phyloP scores from a whole-genome alignment of 2,113 vertebrate species.

The Engraulis encrasicolus region DNA sequence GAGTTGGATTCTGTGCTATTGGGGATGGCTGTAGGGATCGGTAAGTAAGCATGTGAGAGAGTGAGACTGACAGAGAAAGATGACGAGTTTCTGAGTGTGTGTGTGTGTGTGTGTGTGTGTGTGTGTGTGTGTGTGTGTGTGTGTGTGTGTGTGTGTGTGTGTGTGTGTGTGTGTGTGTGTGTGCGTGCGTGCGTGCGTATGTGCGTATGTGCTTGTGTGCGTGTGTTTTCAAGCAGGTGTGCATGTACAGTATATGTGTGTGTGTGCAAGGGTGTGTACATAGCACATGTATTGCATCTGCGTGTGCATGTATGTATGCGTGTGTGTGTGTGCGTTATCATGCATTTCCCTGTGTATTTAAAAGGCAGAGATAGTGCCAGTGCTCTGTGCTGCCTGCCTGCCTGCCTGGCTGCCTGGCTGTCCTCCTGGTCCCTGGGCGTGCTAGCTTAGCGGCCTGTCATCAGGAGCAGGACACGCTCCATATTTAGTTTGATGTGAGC shows the following conservation, averaged over 20 bases:
- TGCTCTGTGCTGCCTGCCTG: background rate
- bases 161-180: background rate
- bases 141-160: background rate
- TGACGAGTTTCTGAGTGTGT: background rate
- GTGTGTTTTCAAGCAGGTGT: too few relatives aligned
- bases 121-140: background rate
- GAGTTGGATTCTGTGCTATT: too few relatives aligned
- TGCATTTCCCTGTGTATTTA: background rate
- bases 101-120: background rate
- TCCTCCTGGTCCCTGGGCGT: background rate
- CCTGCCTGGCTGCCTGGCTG: background rate
- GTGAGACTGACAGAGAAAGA: background rate
- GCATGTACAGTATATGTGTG: too few relatives aligned
- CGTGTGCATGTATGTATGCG: background rate
- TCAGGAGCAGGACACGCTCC: background rate
- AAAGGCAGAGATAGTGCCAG: background rate
- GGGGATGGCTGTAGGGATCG: too few relatives aligned
- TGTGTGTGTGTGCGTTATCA: background rate
- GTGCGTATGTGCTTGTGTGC: background rate
- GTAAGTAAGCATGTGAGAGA: too few relatives aligned
- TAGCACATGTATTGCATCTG: too few relatives aligned
- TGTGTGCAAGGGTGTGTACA: too few relatives aligned
- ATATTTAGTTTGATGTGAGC: slow-evolving; percentile 13
- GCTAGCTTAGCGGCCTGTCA: background rate
- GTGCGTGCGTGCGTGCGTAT: background rate